Conservation (phyloP, 2,113 vertebrate species). For the Glaucidium brasilianum region DNA sequence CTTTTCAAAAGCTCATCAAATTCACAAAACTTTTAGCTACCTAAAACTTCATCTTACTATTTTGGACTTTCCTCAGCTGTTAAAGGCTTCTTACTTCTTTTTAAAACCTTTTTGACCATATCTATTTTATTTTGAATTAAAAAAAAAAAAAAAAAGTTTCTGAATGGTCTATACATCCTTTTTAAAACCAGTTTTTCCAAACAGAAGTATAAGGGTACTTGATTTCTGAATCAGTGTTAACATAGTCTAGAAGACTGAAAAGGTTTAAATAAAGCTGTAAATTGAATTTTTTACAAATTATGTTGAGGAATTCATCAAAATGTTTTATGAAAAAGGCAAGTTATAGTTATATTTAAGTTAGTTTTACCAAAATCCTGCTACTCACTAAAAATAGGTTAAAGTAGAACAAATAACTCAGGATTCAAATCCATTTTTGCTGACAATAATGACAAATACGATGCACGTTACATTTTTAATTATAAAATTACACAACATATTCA, state of each 20-base stretch:
- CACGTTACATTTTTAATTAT: background rate
- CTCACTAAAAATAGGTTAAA: background rate
- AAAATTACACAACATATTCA: background rate
- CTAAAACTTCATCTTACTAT: background rate
- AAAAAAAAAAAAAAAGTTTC: background rate
- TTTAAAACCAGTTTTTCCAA: background rate
- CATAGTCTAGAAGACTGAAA: constrained; percentile 10
- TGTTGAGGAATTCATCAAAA: background rate
- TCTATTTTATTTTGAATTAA: background rate
- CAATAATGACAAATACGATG: background rate
- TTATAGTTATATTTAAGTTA: constrained; percentile 42
- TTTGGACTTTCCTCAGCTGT: background rate
- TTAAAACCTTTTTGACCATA: background rate
- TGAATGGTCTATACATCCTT: background rate
- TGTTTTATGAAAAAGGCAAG: constrained; percentile 41
- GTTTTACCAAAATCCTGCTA: constrained; percentile 29
- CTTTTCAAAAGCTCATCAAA: background rate
- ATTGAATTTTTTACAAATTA: constrained; percentile 41
- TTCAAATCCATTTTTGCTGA: background rate
- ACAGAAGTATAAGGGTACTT: constrained; percentile 15
- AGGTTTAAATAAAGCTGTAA: constrained; percentile 52
- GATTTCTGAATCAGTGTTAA: constrained; percentile 16
- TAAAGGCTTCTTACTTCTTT: background rate
- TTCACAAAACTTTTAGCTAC: background rate
- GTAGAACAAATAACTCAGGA: background rate